Evolutionary conservation across 2,113 vertebrate species (phyloP).

Genomic region (Zosterops japonicus): DNA sequence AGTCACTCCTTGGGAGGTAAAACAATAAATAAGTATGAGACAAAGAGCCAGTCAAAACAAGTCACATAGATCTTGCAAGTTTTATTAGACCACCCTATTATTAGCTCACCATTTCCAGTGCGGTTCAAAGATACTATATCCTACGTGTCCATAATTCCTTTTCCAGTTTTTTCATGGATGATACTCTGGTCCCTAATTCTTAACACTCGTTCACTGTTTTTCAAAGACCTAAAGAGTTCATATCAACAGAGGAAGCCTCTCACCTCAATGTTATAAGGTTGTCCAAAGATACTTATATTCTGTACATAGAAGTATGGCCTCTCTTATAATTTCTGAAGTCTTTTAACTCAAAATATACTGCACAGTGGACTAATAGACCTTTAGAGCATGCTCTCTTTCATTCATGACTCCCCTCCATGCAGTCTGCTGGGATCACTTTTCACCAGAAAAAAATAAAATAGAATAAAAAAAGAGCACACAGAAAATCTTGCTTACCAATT

Average conservation of each 20-base stretch:
- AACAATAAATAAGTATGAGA: not conserved
- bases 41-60: not conserved
- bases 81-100: not conserved
- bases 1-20: not conserved
- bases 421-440: not conserved
- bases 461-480: not conserved
- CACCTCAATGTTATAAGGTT: slow-evolving; percentile 9
- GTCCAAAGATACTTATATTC: slow-evolving; percentile 38
- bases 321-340: slow-evolving; percentile 5
- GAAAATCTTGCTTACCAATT: not conserved
- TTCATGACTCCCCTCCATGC: not conserved
- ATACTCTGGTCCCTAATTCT: not conserved
- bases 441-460: not conserved
- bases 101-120: not conserved
- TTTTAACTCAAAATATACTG: not conserved
- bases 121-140: not conserved
- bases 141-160: not conserved
- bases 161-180: not conserved
- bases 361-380: not conserved
- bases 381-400: not conserved
- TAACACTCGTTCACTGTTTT: not conserved
- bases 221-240: not conserved
- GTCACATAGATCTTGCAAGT: not conserved
- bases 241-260: not conserved
- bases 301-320: not conserved